These are phyloP conservation scores for Willowsia nigromaculata DNA, from an alignment of 2,888 invertebrate genomes.

Conservation along the genomic window DNA sequence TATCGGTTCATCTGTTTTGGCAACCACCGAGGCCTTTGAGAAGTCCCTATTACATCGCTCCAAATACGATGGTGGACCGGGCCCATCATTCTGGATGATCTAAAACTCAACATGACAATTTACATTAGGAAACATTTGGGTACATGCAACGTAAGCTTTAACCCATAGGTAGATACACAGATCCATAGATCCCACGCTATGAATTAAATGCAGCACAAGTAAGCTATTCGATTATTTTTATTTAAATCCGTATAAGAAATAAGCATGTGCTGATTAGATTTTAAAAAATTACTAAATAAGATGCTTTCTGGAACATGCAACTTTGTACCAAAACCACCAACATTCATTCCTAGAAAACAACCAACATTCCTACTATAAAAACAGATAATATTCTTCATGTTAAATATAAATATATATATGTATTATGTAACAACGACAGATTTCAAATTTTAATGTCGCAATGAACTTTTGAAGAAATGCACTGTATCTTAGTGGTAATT, in stretches of 20 bases:
- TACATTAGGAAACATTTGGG: too few relatives aligned
- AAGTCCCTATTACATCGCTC: slow-evolving; percentile 76
- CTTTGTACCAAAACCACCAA: background rate
- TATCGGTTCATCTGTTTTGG: slow-evolving; percentile 83
- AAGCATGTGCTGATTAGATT: background rate
- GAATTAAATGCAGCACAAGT: slow-evolving; percentile 28
- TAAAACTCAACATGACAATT: slow-evolving; percentile 56
- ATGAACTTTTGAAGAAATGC: slow-evolving; percentile 2
- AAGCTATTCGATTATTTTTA: slow-evolving; percentile 1
- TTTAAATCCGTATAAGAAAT: too few relatives aligned
- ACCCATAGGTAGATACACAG: too few relatives aligned
- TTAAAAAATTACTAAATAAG: background rate
- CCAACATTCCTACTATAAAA: background rate
- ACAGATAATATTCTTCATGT: background rate
- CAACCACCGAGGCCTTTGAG: slow-evolving; percentile 79
- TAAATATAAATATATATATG: background rate
- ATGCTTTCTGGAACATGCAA: background rate
- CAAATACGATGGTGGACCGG: slow-evolving; percentile 76
- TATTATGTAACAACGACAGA: background rate
- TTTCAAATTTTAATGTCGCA: slow-evolving; percentile 18
- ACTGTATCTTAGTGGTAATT: slow-evolving; percentile 15
- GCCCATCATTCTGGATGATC: slow-evolving; percentile 77
- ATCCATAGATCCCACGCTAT: slow-evolving; percentile 11
- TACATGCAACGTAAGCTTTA: too few relatives aligned
- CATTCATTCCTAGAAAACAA: too few relatives aligned